A percentile compares a stretch with the other conserved stretches of the same genome.
Conservation (phyloP, 2,797 vertebrate species). For the Myotis daubentonii region DNA sequence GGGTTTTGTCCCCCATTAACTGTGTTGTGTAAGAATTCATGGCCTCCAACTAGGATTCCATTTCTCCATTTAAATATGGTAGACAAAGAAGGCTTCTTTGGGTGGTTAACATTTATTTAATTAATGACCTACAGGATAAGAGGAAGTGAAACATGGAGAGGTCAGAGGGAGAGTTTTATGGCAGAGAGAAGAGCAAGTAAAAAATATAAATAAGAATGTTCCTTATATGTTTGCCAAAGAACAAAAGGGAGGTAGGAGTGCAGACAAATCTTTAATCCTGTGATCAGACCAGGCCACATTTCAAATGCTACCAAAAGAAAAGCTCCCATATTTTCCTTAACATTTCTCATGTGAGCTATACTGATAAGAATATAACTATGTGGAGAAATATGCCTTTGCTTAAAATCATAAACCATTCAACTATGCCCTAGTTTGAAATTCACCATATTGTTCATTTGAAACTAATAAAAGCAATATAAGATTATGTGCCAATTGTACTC, state of each 20-base stretch:
- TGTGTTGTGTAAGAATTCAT: too few species aligned
- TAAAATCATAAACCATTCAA: background rate
- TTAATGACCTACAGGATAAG: background rate
- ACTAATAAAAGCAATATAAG: background rate
- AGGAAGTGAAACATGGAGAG: background rate
- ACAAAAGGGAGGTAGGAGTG: fast-evolving
- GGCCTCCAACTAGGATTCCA: too few species aligned
- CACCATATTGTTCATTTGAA: background rate
- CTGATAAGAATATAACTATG: background rate
- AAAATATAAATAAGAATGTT: background rate
- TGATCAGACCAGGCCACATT: background rate
- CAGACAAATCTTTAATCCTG: background rate
- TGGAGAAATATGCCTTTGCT: background rate
- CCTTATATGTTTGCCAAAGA: background rate
- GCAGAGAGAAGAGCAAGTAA: background rate
- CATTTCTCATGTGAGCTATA: background rate
- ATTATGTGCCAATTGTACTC: background rate
- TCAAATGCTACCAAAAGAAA: background rate
- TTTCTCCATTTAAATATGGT: background rate
- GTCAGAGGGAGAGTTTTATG: background rate
- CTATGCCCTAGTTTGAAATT: background rate
- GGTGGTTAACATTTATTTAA: background rate
- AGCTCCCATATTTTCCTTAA: background rate
- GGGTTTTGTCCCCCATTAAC: too few species aligned
- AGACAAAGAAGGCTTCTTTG: background rate